Conservation (phyloP, 2,113 vertebrate genomes). For the Lampris megalopsis region DNA sequence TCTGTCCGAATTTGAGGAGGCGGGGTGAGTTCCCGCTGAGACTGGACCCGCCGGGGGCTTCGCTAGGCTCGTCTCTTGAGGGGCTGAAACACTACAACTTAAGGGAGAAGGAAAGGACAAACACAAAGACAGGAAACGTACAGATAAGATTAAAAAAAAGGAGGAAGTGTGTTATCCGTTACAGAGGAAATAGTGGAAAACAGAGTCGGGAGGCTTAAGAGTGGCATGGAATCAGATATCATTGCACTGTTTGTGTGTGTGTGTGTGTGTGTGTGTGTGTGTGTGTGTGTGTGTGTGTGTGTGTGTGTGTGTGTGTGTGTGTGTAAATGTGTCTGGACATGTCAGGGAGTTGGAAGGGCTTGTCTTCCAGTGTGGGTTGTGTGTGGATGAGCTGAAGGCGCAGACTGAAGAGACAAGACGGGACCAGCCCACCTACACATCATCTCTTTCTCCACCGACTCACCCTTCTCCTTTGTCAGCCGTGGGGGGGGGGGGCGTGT, state of each 20-base stretch:
- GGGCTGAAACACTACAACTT: constrained; percentile 30
- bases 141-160: neutral
- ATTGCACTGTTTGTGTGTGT: neutral
- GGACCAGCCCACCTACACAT: neutral
- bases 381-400: constrained; percentile 88
- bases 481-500: neutral
- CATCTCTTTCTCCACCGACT: constrained; percentile 38
- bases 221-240: neutral
- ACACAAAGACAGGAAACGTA: neutral
- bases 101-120: constrained; percentile 1
- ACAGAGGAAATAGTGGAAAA: neutral
- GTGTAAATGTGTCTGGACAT: constrained; percentile 21
- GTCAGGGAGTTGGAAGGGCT: constrained; percentile 87
- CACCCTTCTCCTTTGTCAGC: constrained; percentile 7
- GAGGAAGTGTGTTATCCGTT: neutral
- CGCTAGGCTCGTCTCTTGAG: constrained; percentile 13
- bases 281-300: constrained; percentile 1
- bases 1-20: neutral
- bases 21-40: constrained; percentile 8
- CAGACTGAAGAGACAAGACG: constrained; percentile 60
- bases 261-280: neutral
- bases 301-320: neutral
- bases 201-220: neutral
- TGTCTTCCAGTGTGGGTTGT: constrained; percentile 86
- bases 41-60: constrained; percentile 21